Evolutionary conservation across 2,888 invertebrate genomes (phyloP), one percentile per base, ranked within the genome.

Genomic region (Drosophila aldrichi): DNA sequence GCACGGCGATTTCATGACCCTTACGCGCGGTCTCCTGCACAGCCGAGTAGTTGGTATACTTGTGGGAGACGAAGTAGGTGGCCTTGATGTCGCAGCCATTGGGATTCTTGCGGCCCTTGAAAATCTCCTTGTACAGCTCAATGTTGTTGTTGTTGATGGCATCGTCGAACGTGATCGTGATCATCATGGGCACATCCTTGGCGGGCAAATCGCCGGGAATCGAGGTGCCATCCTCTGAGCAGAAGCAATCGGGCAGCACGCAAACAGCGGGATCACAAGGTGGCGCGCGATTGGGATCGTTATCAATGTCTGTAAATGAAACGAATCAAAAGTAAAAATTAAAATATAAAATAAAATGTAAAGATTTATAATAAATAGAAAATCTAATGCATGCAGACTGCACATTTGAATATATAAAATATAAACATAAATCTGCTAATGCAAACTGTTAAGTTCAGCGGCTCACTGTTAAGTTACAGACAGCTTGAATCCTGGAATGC

Each of bases 81-180:
- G 97, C 96, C 93, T 97, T 98, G 93, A 98, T 97, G 92, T 97
- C 96, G 93, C 98, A 98, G 71, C 97, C 97, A 91, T 98, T 98
- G 58, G 98, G 97, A 91, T 98, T 98, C 93, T 97, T 97, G 77
- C 98, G 95, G 88, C 96, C 96, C 92, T 96, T 97, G 94, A 98
- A 98, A 77, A 98, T 97, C 90, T 97, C 97, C 92, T 97, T 97
- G 95, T 98, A 98, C 57, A 98, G 94, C 87, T 97, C 97, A 91
- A 98, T 98, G 93, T 98, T 98, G 94, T 98, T 97, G 93, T 97
- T 97, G 93, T 98, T 98, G 93, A 98, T 97, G 90, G 98, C 98
- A 90, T 98, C 98, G 91, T 98, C 98, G 92, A 98, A 98, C 57
- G 98, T 98, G 91, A 98, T 96, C 66, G 97, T 97, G 91, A 98